A percentile compares a stretch with the other conserved stretches of the same genome.
phyloP scores from a whole-genome alignment of 92 coral and sea anemone species.

The Epizoanthus stellaris region DNA sequence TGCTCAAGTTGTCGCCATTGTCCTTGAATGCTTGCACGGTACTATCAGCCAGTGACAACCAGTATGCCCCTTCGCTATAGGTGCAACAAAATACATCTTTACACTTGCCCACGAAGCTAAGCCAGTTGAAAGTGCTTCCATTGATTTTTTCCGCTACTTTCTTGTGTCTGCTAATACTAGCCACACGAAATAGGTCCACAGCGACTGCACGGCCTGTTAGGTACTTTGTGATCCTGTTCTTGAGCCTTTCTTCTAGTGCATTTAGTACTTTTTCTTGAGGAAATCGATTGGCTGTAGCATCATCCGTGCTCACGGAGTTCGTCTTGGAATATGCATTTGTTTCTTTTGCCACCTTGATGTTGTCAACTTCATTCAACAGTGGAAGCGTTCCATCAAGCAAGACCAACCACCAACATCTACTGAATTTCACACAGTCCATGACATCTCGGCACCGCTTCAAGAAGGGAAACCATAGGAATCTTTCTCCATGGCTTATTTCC shows the following conservation, averaged over 20 bases:
- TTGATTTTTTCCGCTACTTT: neutral
- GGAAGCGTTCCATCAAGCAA: neutral
- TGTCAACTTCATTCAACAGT: neutral
- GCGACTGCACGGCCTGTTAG: conserved; percentile 1
- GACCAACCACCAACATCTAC: conserved; percentile 17
- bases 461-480: conserved; percentile 21
- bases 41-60: conserved; percentile 4
- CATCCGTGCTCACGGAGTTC: neutral
- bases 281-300: neutral
- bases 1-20: no score
- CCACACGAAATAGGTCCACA: neutral
- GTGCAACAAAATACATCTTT: neutral
- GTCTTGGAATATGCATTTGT: neutral
- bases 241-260: conserved; percentile 19
- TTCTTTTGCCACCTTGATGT: neutral
- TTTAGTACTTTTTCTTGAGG: neutral
- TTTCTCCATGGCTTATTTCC: neutral
- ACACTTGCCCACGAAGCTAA: neutral
- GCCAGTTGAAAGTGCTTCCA: conserved; percentile 7
- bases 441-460: conserved; percentile 15
- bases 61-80: neutral
- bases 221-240: neutral
- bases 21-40: neutral
- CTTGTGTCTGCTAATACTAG: neutral
- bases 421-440: neutral